A percentile compares a stretch with the other conserved stretches of the same genome.
Conservation (phyloP, 2,888 invertebrate genomes). For the Cancer borealis region DNA sequence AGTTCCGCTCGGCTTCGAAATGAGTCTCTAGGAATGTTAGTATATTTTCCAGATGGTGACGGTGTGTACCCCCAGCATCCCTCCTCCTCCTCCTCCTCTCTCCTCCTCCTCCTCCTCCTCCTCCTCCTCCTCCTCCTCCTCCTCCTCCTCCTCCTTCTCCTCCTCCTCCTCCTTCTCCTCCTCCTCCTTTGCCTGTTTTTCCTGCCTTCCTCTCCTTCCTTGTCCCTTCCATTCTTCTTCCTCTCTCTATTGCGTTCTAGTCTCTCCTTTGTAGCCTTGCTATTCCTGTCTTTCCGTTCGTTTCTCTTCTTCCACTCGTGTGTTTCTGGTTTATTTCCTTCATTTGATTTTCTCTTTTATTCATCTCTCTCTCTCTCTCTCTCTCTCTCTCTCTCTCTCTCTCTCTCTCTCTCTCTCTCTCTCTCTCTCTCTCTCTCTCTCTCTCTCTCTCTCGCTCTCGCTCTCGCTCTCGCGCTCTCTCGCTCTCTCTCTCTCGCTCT, state of each 20-base stretch:
- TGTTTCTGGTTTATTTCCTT: not conserved
- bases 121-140: not conserved
- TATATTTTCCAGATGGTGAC: not conserved
- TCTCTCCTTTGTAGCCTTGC: not conserved
- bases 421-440: too few species aligned
- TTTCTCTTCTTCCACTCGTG: not conserved
- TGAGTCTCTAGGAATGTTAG: not conserved
- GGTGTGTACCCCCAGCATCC: not conserved
- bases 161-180: not conserved
- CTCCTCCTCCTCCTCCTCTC: not conserved
- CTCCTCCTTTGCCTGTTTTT: not conserved
- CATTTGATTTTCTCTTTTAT: not conserved
- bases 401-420: too few species aligned
- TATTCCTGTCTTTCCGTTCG: not conserved
- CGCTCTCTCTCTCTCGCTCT: too few species aligned
- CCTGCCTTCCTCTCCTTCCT: not conserved
- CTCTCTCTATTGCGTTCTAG: not conserved
- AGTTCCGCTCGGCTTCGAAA: conserved; percentile 16
- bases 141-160: not conserved
- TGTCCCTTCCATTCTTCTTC: not conserved
- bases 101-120: not conserved
- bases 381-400: too few species aligned
- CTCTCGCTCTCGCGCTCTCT: too few species aligned
- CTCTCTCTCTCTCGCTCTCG: too few species aligned
- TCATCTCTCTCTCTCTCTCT: not conserved